phyloP scores from a whole-genome alignment of 2,113 vertebrate genomes.

The Laticauda laticaudata region DNA sequence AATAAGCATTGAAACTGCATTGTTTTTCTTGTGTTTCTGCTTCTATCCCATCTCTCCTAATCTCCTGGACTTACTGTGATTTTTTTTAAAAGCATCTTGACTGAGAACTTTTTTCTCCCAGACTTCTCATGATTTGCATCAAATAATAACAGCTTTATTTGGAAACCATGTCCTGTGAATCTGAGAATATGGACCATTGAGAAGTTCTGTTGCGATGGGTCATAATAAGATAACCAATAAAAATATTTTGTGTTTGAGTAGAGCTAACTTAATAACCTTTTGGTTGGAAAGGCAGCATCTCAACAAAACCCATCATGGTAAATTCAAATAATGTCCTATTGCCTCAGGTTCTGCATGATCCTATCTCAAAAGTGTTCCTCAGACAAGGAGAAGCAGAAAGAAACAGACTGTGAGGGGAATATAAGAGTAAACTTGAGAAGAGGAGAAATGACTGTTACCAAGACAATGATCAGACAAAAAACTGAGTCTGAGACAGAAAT shows the following conservation, averaged over 20 bases:
- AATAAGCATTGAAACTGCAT: background rate
- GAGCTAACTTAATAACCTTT: background rate
- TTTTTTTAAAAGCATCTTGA: background rate
- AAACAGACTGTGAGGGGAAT: background rate
- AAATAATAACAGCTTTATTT: background rate
- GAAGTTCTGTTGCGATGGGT: background rate
- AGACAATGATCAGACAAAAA: background rate
- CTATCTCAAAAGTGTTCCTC: background rate
- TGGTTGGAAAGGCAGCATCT: background rate
- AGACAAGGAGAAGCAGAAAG: background rate
- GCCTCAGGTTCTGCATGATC: background rate
- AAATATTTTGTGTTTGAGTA: background rate
- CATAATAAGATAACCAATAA: background rate
- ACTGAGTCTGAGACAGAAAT: background rate
- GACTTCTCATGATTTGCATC: background rate
- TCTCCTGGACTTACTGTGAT: background rate
- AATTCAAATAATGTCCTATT: background rate
- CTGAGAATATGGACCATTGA: background rate
- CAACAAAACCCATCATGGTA: background rate
- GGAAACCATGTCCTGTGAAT: background rate
- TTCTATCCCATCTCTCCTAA: background rate
- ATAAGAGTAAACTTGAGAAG: background rate
- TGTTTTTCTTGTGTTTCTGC: background rate
- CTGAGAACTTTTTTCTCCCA: background rate
- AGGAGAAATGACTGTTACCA: background rate